A percentile compares a stretch with the other conserved stretches of the same genome.
These are phyloP conservation scores for Brenthis hecate DNA, from an alignment of 2,888 invertebrate species.

Conservation along the genomic window DNA sequence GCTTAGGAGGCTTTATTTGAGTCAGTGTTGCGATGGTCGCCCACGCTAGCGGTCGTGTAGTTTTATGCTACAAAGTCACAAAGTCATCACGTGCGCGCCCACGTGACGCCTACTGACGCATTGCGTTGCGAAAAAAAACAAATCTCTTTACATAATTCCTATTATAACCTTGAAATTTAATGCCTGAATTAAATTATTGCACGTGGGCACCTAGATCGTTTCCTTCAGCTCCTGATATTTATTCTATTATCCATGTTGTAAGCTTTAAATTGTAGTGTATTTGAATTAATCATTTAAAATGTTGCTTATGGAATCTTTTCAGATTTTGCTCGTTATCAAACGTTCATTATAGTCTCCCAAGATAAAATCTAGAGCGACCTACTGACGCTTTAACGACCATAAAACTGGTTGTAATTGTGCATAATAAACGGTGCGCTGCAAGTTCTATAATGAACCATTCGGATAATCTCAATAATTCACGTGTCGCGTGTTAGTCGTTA, in stretches of 20 bases:
- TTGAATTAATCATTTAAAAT: slow-evolving; percentile 37
- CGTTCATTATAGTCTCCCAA: slow-evolving; percentile 38
- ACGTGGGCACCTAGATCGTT: slow-evolving; percentile 66
- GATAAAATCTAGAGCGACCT: slow-evolving; percentile 50
- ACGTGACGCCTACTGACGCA: slow-evolving; percentile 74
- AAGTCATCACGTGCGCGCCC: slow-evolving; percentile 76
- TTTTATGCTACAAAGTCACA: slow-evolving; percentile 58
- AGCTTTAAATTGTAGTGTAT: slow-evolving; percentile 42
- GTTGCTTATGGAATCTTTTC: slow-evolving; percentile 38
- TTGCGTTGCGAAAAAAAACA: slow-evolving; percentile 79
- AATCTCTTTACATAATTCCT: slow-evolving; percentile 68
- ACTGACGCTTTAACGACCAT: slow-evolving; percentile 48
- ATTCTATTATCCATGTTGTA: slow-evolving; percentile 59
- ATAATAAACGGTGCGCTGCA: slow-evolving; percentile 42
- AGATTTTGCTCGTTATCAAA: slow-evolving; percentile 42
- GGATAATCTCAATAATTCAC: slow-evolving; percentile 69
- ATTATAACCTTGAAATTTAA: slow-evolving; percentile 76
- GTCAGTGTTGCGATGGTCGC: slow-evolving; percentile 65
- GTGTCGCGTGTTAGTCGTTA: slow-evolving; percentile 75
- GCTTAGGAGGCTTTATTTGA: slow-evolving; percentile 29
- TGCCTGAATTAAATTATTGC: slow-evolving; percentile 70
- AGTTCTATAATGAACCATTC: slow-evolving; percentile 56
- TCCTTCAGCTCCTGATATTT: slow-evolving; percentile 60
- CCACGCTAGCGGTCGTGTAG: slow-evolving; percentile 70
- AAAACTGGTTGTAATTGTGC: slow-evolving; percentile 50